These are phyloP conservation scores for Anagrus nilaparvatae DNA, from an alignment of 1,140 invertebrate species.

Conservation along the genomic window DNA sequence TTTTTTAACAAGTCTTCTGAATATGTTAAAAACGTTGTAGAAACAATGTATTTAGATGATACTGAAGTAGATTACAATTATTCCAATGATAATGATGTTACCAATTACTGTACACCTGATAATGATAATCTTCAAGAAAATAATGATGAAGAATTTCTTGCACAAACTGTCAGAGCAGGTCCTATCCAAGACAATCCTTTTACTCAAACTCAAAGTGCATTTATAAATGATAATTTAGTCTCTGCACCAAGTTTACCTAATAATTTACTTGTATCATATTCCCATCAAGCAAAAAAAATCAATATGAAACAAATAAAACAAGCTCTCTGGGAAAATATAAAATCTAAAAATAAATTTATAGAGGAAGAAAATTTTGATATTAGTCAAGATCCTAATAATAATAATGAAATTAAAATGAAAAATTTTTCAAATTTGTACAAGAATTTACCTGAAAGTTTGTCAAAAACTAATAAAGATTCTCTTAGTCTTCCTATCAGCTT, in stretches of 20 bases:
- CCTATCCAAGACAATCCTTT: constrained; percentile 35
- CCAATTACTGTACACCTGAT: constrained; percentile 39
- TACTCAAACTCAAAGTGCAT: constrained; percentile 34
- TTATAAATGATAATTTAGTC: constrained; percentile 45
- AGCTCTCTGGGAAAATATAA: constrained; percentile 53
- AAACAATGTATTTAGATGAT: constrained; percentile 20
- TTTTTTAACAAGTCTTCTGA: constrained; percentile 11
- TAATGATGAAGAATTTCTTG: constrained; percentile 32
- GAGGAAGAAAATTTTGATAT: constrained; percentile 22
- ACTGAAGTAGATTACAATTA: constrained; percentile 41
- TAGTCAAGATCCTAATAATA: constrained; percentile 14
- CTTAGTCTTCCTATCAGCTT: constrained; percentile 63
- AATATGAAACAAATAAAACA: constrained; percentile 68
- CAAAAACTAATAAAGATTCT: constrained; percentile 50
- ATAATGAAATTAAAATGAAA: constrained; percentile 14
- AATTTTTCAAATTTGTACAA: constrained; percentile 46
- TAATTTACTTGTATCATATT: constrained; percentile 60
- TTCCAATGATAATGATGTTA: constrained; percentile 44
- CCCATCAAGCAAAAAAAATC: constrained; percentile 64
- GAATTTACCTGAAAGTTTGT: constrained; percentile 47
- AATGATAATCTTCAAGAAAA: constrained; percentile 31
- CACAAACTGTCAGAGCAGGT: constrained; percentile 31
- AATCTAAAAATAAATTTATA: constrained; percentile 22
- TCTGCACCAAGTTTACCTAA: constrained; percentile 42
- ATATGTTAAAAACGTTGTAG: constrained; percentile 15